Percentiles rank a stretch among this genome's conserved stretches.
These are phyloP conservation scores for Pollenia griseotomentosa DNA, from an alignment of 2,888 invertebrate genomes.

Conservation along the genomic window DNA sequence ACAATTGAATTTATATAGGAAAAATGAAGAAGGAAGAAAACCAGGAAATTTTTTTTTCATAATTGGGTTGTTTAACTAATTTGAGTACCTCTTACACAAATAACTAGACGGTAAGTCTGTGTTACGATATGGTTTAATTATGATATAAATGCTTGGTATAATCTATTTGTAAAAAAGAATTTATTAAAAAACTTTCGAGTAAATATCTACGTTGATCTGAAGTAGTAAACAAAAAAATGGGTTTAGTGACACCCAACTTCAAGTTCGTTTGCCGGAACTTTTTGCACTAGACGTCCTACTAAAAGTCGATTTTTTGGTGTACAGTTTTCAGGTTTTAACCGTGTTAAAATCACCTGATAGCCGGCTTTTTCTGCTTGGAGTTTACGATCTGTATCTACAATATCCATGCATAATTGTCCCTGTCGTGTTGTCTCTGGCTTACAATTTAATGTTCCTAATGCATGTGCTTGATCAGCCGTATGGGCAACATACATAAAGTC, in stretches of 20 bases:
- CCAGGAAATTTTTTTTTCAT: no score
- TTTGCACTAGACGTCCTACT: conserved; percentile 77
- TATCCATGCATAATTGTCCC: conserved; percentile 94
- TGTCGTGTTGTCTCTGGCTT: conserved; percentile 85
- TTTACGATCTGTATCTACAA: conserved; percentile 94
- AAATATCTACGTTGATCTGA: no score
- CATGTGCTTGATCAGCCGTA: conserved; percentile 96
- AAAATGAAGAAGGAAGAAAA: no score
- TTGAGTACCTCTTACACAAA: neutral
- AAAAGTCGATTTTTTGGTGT: conserved; percentile 92
- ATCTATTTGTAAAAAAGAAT: no score
- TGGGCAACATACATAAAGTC: conserved; percentile 93
- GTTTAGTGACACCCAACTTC: neutral
- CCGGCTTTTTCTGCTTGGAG: conserved; percentile 90
- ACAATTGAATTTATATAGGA: no score
- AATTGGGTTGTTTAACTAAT: neutral
- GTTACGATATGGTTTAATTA: no score
- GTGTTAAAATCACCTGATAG: conserved; percentile 90
- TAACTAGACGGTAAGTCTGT: no score
- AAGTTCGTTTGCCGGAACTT: neutral
- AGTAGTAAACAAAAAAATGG: no score
- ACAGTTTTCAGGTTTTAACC: conserved; percentile 91
- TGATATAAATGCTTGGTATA: no score
- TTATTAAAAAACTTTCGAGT: no score
- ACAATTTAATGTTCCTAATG: conserved; percentile 83